These are phyloP conservation scores for Cerceris rybyensis DNA, from an alignment of 2,888 invertebrate species.

Conservation along the genomic window DNA sequence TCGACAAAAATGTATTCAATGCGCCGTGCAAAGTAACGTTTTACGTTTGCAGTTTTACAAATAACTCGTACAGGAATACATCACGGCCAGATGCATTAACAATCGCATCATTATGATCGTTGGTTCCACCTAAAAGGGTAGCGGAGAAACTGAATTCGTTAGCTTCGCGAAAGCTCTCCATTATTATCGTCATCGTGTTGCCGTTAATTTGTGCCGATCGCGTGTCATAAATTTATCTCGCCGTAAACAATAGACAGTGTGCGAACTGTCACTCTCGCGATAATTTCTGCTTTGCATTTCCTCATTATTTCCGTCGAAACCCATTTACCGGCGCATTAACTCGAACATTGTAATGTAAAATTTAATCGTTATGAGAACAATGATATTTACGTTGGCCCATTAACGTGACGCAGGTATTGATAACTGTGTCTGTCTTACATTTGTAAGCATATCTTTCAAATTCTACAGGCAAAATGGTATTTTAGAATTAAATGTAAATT, in stretches of 20 bases:
- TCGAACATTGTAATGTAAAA: constrained; percentile 37
- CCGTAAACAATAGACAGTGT: neutral
- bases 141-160: neutral
- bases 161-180: neutral
- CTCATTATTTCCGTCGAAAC: neutral
- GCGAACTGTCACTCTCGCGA: neutral
- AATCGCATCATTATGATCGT: no score
- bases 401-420: constrained; percentile 17
- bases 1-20: no score
- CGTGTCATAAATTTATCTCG: neutral
- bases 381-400: constrained; percentile 14
- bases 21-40: no score
- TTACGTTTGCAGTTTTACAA: no score
- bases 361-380: constrained; percentile 37
- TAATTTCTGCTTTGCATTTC: neutral
- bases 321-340: constrained; percentile 22
- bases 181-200: neutral
- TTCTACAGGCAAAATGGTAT: neutral
- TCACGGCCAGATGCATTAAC: no score
- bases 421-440: constrained; percentile 5
- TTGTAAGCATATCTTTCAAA: constrained; percentile 1
- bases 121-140: neutral
- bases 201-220: neutral
- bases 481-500: no score
- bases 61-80: no score